phyloP scores from a whole-genome alignment of 2,113 vertebrate species.

The Otocyon megalotis region DNA sequence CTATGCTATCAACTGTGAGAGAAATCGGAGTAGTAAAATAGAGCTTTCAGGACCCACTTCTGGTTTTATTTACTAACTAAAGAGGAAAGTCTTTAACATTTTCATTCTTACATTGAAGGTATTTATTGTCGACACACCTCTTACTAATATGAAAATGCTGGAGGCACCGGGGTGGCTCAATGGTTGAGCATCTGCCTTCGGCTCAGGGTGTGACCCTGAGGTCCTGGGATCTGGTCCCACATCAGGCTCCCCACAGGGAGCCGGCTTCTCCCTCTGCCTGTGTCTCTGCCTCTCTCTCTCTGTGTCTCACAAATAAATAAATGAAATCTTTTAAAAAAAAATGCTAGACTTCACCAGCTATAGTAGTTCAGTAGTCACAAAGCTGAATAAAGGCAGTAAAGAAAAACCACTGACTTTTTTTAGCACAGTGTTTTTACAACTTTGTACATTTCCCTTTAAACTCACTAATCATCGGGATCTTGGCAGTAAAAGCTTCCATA shows the following conservation, averaged over 20 bases:
- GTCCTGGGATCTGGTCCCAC: too few relatives aligned
- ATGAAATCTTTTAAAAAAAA: not conserved
- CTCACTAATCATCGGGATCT: conserved; percentile 52
- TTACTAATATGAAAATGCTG: not conserved
- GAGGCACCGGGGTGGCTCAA: too few relatives aligned
- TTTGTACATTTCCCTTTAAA: conserved; percentile 64
- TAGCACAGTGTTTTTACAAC: conserved; percentile 56
- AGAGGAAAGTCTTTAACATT: not conserved
- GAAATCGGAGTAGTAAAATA: not conserved
- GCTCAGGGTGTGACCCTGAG: too few relatives aligned
- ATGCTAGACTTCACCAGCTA: not conserved
- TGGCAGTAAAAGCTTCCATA: conserved; percentile 59
- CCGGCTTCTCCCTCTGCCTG: too few relatives aligned
- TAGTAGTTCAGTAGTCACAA: not conserved
- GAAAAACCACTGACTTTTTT: conserved; percentile 28
- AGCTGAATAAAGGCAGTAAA: not conserved
- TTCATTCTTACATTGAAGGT: not conserved
- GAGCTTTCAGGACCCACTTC: not conserved
- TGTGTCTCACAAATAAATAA: too few relatives aligned
- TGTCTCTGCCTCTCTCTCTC: too few relatives aligned
- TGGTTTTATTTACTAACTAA: conserved; percentile 15
- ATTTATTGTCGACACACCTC: not conserved
- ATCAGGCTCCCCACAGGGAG: too few relatives aligned
- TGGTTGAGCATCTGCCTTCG: too few relatives aligned
- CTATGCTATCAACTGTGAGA: not conserved